These are phyloP conservation scores for Acronicta psi DNA, from an alignment of 2,888 invertebrate species.

Conservation along the genomic window DNA sequence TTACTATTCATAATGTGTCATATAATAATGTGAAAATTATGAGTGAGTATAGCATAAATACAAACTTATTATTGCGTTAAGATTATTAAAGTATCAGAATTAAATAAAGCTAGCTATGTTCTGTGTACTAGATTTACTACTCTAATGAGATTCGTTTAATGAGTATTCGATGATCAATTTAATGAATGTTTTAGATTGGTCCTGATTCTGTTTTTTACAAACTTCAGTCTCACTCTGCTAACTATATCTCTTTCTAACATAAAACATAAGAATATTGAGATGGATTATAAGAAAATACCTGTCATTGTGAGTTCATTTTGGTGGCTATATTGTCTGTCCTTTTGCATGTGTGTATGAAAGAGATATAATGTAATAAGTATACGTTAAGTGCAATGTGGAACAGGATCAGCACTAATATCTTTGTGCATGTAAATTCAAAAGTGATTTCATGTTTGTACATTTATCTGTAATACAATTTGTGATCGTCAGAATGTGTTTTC, in stretches of 20 bases:
- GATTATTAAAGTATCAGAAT: conserved; percentile 30
- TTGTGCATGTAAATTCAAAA: conserved; percentile 40
- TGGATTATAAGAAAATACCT: no score
- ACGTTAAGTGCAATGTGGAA: no score
- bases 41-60: conserved; percentile 34
- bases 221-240: no score
- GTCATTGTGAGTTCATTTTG: no score
- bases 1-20: conserved; percentile 43
- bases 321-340: no score
- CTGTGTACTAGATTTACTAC: conserved; percentile 35
- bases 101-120: conserved; percentile 45
- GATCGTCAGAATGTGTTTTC: conserved; percentile 49
- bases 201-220: no score
- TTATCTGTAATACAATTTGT: conserved; percentile 60
- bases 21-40: conserved; percentile 46
- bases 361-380: no score
- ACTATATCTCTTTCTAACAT: no score
- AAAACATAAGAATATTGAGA: no score
- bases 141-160: no score
- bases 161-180: conserved; percentile 40
- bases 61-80: conserved; percentile 40
- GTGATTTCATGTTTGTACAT: conserved; percentile 57
- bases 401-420: conserved; percentile 1
- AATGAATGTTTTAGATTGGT: conserved; percentile 27
- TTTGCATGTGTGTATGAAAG: no score